Conservation (phyloP, 2,888 invertebrate genomes). For the Matsumyia berberina region DNA sequence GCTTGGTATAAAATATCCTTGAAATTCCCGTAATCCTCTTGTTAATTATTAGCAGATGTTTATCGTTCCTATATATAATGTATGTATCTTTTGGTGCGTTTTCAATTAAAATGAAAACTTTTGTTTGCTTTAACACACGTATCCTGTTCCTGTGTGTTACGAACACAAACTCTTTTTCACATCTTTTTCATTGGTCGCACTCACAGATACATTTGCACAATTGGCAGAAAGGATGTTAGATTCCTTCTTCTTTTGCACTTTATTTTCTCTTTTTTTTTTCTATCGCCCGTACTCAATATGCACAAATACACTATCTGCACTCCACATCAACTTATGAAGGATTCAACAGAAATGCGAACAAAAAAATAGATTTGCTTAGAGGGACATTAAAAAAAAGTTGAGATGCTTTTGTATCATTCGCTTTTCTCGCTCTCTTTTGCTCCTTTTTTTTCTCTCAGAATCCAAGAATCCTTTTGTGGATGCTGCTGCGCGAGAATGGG, state of each 20-base stretch:
- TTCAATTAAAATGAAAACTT: slow-evolving; percentile 55
- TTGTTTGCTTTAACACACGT: slow-evolving; percentile 28
- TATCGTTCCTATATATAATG: slow-evolving; percentile 30
- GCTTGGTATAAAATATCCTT: slow-evolving; percentile 58
- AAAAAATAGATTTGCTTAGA: slow-evolving; percentile 8
- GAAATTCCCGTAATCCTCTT: slow-evolving; percentile 56
- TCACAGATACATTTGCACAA: slow-evolving; percentile 49
- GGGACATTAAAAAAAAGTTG: slow-evolving; percentile 49
- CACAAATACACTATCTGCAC: slow-evolving; percentile 49
- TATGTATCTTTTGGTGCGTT: slow-evolving; percentile 59
- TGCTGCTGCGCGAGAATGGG: slow-evolving; percentile 71
- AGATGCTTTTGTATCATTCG: slow-evolving; percentile 53
- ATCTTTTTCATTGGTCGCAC: slow-evolving; percentile 39
- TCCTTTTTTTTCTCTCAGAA: slow-evolving; percentile 34
- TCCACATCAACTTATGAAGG: slow-evolving; percentile 65
- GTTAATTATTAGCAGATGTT: slow-evolving; percentile 9
- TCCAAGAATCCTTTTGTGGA: slow-evolving; percentile 55
- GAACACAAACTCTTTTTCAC: slow-evolving; percentile 48
- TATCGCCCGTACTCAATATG: slow-evolving; percentile 33
- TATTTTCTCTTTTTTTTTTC: slow-evolving; percentile 8
- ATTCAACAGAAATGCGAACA: slow-evolving; percentile 63
- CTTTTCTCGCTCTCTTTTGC: slow-evolving; percentile 46
- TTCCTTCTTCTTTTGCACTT: slow-evolving; percentile 34
- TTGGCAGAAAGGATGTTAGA: slow-evolving; percentile 42
- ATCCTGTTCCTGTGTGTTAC: slow-evolving; percentile 49